Evolutionary conservation across 2,888 invertebrate genomes (phyloP), one percentile per base, ranked within the genome.

Genomic region (Lepidochitona cinerea): DNA sequence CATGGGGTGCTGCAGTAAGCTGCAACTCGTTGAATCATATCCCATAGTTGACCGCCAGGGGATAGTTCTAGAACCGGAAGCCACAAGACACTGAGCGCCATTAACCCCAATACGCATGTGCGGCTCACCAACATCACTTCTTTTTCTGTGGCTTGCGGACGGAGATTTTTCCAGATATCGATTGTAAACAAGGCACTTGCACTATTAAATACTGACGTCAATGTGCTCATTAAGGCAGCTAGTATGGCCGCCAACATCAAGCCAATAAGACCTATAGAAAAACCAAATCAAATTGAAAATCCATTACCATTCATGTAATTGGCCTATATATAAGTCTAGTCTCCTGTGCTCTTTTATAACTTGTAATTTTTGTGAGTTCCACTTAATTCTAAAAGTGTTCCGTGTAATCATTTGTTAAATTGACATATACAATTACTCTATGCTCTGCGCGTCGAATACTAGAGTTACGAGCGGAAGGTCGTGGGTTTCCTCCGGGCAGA

Each of bases 121-220:
- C 59, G 59, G 59, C 59, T 59, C 23, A 59, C 59, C 59, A 59
- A 4, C 1, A 59, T 59, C 4, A 26, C 18, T 59, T 59, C 59
- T 32, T 59, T 59, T 9, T 59, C 59, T 32, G 23, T 23, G 23
- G 59, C 18, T 4, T 32, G 59, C 14, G 59, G 59, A 23, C 59
- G 59, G 29, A 59, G 12, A 32, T 29, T 59, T 26, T 59, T 59
- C 59, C 59, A 59, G 26, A 59, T 59, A 9, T 59, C 59, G 23
- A 59, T 59, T 18, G 59, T 59, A 26, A 59, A 59, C 9, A 59
- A 32, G 12, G 59, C 59, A 29, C 59, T 59, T 59, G 59, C 59
- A 26, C 59, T 59, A 32, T 59, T 59, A 29, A 59, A 59, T 14
- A 59, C 59, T 59, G 59, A 59, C 32, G 59, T 59, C 32, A 59